Percentiles rank a stretch among this genome's conserved stretches.
These are phyloP conservation scores for Chaetogeoica ovagalla DNA, from an alignment of 2,888 invertebrate species.

Conservation along the genomic window DNA sequence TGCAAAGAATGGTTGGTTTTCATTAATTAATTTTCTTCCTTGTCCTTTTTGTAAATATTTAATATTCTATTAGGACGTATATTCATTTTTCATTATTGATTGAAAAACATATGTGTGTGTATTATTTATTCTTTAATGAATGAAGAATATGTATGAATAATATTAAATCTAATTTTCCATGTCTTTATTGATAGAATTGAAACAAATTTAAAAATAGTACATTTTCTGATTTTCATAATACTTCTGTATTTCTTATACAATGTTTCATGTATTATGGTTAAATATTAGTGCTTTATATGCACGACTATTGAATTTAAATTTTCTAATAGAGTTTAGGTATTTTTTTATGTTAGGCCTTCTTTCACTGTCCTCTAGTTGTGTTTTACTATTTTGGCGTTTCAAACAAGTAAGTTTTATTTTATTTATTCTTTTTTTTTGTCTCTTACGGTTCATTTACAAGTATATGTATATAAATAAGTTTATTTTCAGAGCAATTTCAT, in stretches of 20 bases:
- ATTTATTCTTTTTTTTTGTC: constrained; percentile 29
- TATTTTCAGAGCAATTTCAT: constrained; percentile 51
- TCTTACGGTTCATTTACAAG: constrained; percentile 18
- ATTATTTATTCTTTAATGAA: background rate
- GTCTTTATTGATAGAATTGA: background rate
- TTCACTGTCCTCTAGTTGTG: constrained; percentile 35
- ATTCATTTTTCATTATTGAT: constrained; percentile 1
- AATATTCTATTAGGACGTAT: constrained; percentile 17
- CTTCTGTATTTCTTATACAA: background rate
- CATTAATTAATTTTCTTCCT: constrained; percentile 15
- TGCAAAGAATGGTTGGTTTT: background rate
- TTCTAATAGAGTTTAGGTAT: constrained; percentile 34
- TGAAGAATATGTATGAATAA: background rate
- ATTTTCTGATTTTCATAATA: background rate
- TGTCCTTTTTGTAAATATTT: constrained; percentile 24
- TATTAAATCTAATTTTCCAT: background rate
- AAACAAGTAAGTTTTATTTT: constrained; percentile 43
- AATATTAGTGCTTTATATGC: background rate
- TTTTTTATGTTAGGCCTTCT: constrained; percentile 50
- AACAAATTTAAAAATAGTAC: background rate
- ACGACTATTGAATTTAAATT: constrained; percentile 35
- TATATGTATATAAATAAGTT: constrained; percentile 46
- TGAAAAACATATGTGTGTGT: background rate
- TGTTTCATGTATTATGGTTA: constrained; percentile 11
- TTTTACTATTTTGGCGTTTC: constrained; percentile 44